A percentile compares a stretch with the other conserved stretches of the same genome.
Conservation (phyloP, 2,797 vertebrate species). For the Acanthurus tractus region DNA sequence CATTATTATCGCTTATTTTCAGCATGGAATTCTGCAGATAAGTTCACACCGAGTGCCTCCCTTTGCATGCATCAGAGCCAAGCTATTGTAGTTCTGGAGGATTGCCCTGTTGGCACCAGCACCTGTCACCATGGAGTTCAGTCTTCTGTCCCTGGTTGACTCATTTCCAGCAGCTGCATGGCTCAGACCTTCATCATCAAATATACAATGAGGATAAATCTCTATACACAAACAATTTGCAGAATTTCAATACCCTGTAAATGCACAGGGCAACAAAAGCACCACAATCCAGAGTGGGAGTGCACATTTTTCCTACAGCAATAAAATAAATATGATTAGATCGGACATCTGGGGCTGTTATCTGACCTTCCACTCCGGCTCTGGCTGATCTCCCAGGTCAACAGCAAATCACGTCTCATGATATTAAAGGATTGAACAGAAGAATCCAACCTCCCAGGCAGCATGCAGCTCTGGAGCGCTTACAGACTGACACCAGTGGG, state of each 20-base stretch:
- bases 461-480: constrained; percentile 16
- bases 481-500: constrained; percentile 50
- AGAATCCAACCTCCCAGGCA: constrained; percentile 57
- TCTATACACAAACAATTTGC: constrained; percentile 60
- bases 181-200: constrained; percentile 58
- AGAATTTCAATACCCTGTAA: constrained; percentile 46
- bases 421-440: constrained; percentile 64
- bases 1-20: constrained; percentile 72
- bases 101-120: constrained; percentile 52
- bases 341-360: constrained; percentile 52
- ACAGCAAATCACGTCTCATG: constrained; percentile 67
- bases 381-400: constrained; percentile 72
- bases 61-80: constrained; percentile 47
- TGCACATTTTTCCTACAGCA: constrained; percentile 38
- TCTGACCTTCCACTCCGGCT: constrained; percentile 61
- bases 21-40: constrained; percentile 69
- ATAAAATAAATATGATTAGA: constrained; percentile 68
- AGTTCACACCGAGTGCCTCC: constrained; percentile 60
- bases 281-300: constrained; percentile 14
- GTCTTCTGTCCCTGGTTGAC: constrained; percentile 61
- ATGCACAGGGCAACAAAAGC: constrained; percentile 7
- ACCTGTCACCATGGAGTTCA: constrained; percentile 40
- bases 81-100: constrained; percentile 68
- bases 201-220: constrained; percentile 65
- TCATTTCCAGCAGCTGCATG: constrained; percentile 54